These are phyloP conservation scores for Palythoa caribaeorum DNA, from an alignment of 92 coral and sea anemone species.

Conservation along the genomic window DNA sequence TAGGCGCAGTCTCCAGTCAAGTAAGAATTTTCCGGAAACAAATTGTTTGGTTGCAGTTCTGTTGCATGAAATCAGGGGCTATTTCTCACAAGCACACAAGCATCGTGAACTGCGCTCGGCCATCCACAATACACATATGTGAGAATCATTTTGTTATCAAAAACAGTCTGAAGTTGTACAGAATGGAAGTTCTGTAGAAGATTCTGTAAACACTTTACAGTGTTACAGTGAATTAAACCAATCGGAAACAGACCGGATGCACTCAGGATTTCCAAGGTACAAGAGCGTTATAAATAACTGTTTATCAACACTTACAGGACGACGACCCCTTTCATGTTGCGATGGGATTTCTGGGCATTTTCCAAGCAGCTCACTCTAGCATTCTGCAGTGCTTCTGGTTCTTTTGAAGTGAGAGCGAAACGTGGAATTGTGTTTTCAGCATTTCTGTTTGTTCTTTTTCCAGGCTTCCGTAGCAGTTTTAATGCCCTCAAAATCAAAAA, in stretches of 20 bases:
- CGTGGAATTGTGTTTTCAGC: not conserved
- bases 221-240: conserved; percentile 14
- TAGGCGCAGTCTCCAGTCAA: too few species aligned
- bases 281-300: conserved; percentile 46
- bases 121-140: conserved; percentile 15
- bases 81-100: conserved; percentile 48
- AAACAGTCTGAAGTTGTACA: too few species aligned
- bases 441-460: not conserved
- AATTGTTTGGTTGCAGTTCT: conserved; percentile 31
- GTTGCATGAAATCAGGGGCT: conserved; percentile 46
- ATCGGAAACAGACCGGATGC: too few species aligned
- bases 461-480: not conserved
- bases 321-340: conserved; percentile 10
- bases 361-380: not conserved
- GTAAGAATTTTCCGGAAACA: conserved; percentile 21
- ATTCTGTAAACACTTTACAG: conserved; percentile 47
- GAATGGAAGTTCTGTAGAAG: conserved; percentile 51
- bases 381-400: conserved; percentile 45
- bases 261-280: conserved; percentile 44
- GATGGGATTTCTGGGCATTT: conserved; percentile 29
- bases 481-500: not conserved
- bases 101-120: conserved; percentile 59
- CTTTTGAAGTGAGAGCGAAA: conserved; percentile 34
- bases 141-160: too few species aligned
- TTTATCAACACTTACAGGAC: conserved; percentile 42